Conservation (phyloP, 2,888 invertebrate species). For the Drosophila phalerata region DNA sequence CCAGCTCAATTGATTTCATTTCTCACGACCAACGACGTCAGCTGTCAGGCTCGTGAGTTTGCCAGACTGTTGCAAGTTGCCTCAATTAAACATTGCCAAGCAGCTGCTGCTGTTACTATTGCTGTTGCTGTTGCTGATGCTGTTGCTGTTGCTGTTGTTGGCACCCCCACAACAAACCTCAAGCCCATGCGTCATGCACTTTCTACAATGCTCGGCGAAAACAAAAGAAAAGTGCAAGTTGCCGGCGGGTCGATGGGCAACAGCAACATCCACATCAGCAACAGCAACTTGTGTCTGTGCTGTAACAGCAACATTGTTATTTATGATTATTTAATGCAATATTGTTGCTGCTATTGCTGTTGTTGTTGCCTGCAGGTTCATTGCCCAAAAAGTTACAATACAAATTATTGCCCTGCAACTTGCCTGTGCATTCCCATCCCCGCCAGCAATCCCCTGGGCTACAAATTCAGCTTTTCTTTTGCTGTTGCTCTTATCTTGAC, state of each 20-base stretch:
- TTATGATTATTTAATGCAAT: constrained; percentile 78
- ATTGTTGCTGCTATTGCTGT: constrained; percentile 21
- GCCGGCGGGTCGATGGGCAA: constrained; percentile 58
- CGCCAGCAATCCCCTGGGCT: constrained; percentile 14
- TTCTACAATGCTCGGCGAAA: constrained; percentile 49
- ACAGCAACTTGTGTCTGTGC: constrained; percentile 31
- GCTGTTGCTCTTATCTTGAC: constrained; percentile 34
- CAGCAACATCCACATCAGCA: constrained; percentile 3
- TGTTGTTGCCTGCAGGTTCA: constrained; percentile 64
- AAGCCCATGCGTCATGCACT: constrained; percentile 46
- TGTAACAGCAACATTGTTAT: constrained; percentile 61
- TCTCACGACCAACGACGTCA: constrained; percentile 64
- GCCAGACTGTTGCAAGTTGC: constrained; percentile 45
- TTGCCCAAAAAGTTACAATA: constrained; percentile 65
- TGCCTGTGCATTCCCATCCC: background rate
- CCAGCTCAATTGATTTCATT: constrained; percentile 75
- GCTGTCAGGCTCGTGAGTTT: constrained; percentile 57
- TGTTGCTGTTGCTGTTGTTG: constrained; percentile 24
- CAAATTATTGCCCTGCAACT: constrained; percentile 47
- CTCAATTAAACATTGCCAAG: constrained; percentile 46
- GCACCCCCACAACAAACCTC: constrained; percentile 25
- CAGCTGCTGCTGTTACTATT: constrained; percentile 28
- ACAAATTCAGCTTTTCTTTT: constrained; percentile 40
- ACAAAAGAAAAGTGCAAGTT: constrained; percentile 69
- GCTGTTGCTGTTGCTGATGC: constrained; percentile 7